Percentiles rank a stretch among this genome's conserved stretches.
Evolutionary conservation across 1,140 invertebrate species (phyloP).

Genomic region (Drosophila repleta): DNA sequence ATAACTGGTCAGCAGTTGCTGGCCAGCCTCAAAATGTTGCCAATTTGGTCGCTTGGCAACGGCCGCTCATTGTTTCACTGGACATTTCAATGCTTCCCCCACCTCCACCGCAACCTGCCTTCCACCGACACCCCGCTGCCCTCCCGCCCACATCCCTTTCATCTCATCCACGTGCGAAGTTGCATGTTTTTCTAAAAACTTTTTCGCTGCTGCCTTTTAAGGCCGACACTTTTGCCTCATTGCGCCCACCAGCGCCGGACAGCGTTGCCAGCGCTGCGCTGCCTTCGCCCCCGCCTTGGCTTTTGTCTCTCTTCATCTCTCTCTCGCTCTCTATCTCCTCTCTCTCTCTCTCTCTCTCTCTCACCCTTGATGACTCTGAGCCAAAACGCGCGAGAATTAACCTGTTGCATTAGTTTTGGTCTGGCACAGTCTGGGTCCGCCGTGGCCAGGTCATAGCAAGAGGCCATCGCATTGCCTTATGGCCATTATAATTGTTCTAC

Average conservation of each 20-base stretch:
- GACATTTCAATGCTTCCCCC: slow-evolving; percentile 72
- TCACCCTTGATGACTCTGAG: slow-evolving; percentile 24
- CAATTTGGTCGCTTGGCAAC: slow-evolving; percentile 59
- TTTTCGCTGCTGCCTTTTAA: slow-evolving; percentile 69
- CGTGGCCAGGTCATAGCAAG: slow-evolving; percentile 28
- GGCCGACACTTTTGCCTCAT: slow-evolving; percentile 69
- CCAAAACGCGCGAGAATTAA: slow-evolving; percentile 63
- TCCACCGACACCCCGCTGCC: too few species aligned
- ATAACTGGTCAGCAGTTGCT: slow-evolving; percentile 46
- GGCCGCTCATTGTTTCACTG: slow-evolving; percentile 63
- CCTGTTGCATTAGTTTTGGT: slow-evolving; percentile 56
- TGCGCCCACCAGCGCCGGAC: slow-evolving; percentile 39
- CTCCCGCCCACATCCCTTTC: background rate
- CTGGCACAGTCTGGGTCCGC: slow-evolving; percentile 15
- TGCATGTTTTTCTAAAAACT: slow-evolving; percentile 60
- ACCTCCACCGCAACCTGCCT: background rate
- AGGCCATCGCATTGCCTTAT: slow-evolving; percentile 33
- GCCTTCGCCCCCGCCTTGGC: background rate
- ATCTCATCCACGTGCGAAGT: slow-evolving; percentile 53
- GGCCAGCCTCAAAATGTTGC: slow-evolving; percentile 57
- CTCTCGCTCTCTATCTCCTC: background rate
- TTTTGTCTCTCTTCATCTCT: slow-evolving; percentile 18
- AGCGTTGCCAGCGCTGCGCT: slow-evolving; percentile 3
- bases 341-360: background rate
- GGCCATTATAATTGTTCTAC: slow-evolving; percentile 38